Percentiles rank a stretch among this genome's conserved stretches.
phyloP scores from a whole-genome alignment of 2,113 vertebrate genomes.

The Anolis sagrei region DNA sequence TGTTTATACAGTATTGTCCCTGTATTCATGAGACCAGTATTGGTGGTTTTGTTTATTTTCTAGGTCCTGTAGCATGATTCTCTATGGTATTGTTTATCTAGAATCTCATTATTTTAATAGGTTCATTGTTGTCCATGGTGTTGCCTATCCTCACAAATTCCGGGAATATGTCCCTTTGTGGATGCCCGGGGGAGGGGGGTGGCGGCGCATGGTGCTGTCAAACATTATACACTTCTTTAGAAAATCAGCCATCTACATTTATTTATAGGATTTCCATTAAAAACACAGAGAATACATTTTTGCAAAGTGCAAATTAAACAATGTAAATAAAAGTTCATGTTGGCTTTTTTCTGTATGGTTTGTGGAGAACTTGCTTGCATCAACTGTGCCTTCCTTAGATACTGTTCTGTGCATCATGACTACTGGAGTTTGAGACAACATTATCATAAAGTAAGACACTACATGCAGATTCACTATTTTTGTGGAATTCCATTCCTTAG shows the following conservation, averaged over 20 bases:
- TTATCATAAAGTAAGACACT: not conserved
- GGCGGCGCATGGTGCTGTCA: not conserved
- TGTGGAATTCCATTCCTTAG: not conserved
- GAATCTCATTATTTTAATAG: too few species aligned
- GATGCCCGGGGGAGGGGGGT: too few species aligned
- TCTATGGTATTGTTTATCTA: too few species aligned
- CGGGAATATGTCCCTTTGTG: too few species aligned
- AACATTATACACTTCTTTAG: not conserved
- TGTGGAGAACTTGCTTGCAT: not conserved
- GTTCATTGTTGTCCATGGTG: too few species aligned
- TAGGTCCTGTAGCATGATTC: too few species aligned
- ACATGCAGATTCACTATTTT: too few species aligned
- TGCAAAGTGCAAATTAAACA: not conserved
- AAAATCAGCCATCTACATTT: not conserved
- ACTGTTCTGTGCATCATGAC: not conserved
- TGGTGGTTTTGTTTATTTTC: too few species aligned
- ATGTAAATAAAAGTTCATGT: not conserved
- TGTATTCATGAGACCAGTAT: too few species aligned
- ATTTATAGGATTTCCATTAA: not conserved
- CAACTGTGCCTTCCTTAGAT: not conserved
- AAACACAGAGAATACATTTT: not conserved
- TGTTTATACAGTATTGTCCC: not conserved
- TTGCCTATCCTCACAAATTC: too few species aligned
- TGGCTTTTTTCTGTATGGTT: not conserved
- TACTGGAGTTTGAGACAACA: not conserved